phyloP scores from a whole-genome alignment of 2,113 vertebrate species.

The Candoia aspera region DNA sequence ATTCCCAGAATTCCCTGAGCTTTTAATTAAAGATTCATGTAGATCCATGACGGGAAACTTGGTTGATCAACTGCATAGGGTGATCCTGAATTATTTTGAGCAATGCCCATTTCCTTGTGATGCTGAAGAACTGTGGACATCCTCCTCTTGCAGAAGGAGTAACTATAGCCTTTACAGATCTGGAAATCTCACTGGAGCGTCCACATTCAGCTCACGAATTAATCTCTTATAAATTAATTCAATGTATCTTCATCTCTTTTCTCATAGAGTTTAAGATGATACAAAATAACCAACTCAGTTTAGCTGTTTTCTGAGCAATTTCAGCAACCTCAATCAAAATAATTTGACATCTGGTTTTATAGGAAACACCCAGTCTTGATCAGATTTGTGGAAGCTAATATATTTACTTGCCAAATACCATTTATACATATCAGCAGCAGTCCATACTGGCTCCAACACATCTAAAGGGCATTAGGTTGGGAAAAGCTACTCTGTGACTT shows the following conservation, averaged over 20 bases:
- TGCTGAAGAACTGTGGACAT: not conserved
- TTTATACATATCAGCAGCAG: no score
- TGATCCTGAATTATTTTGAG: not conserved
- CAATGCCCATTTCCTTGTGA: not conserved
- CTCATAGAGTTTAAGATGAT: not conserved
- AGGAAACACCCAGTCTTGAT: not conserved
- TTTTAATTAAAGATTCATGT: not conserved
- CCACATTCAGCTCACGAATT: not conserved
- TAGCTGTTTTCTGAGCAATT: not conserved
- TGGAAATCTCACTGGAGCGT: not conserved
- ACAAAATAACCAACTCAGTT: not conserved
- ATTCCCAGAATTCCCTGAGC: not conserved
- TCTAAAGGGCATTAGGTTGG: no score
- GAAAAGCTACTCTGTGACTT: no score
- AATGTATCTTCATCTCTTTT: not conserved
- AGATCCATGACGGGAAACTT: not conserved
- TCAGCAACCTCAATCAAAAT: not conserved
- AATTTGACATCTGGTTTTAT: not conserved
- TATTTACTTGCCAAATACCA: no score
- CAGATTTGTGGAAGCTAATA: no score
- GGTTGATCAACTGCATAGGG: not conserved
- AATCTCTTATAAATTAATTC: not conserved
- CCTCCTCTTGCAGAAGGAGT: not conserved
- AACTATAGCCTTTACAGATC: not conserved
- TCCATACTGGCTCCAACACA: no score